Evolutionary conservation across 2,888 invertebrate genomes (phyloP), one percentile per base, ranked within the genome.

Genomic region (Spilosoma lubricipeda): DNA sequence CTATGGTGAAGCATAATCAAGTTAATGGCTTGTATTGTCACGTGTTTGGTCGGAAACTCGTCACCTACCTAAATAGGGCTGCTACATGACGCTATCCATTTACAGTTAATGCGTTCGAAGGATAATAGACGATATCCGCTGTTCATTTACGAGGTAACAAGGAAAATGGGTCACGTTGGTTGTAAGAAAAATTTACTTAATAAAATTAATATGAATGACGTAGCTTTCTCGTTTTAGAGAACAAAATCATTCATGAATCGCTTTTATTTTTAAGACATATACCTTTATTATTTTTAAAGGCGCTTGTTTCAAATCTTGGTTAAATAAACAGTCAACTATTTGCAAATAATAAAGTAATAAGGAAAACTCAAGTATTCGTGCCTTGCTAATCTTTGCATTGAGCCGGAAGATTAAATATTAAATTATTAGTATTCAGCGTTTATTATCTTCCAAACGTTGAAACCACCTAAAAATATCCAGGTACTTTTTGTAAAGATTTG

Each of bases 81-180:
- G 33, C 71, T 56, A n/a, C 63, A 70, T n/a, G 65, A 33, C 45
- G 27, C 48, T 45, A 30, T 69, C 48, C 75, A 30, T 52, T 69
- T 56, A 42, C 69, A 70, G 72, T 67, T 67, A 76, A 73, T 73
- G 70, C 70, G 69, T 63, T 48, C 27, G 9, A 72, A 70, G 67
- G 70, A 72, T 72, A 76, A 76, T 75, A 72, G 76, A 67, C 56
- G n/a, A 71, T 67, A 76, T 76, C 70, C 73, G 75, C 30, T 39
- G 30, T 72, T 76, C 73, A 48, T 70, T 73, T 71, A 66, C 33
- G 67, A 48, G 69, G 72, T 39, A 67, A 73, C 70, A 76, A 73
- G 52, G 67, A 70, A 65, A 67, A 63, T 71, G 48, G 72, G 75
- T 66, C 75, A 45, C 66, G 67, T 42, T 23, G 59, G 15, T 69